These are phyloP conservation scores for Ladona fulva DNA, from an alignment of 1,140 invertebrate genomes.

Conservation along the genomic window DNA sequence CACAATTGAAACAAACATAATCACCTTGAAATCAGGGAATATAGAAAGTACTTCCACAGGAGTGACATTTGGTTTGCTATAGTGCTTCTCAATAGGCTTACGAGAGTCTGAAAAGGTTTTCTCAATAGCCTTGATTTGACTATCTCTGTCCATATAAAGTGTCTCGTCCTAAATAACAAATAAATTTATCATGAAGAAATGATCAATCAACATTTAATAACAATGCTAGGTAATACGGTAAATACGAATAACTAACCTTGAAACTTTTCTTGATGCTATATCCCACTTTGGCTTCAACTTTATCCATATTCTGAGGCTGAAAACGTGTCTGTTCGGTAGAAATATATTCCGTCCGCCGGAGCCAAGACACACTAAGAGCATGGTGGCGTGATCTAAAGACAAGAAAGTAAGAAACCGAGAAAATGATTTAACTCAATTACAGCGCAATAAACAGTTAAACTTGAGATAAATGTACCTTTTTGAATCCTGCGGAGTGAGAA, in stretches of 20 bases:
- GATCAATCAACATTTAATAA: too few species aligned
- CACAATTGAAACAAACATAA: neutral
- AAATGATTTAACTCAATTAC: neutral
- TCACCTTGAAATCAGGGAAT: conserved; percentile 86
- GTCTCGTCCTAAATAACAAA: conserved; percentile 70
- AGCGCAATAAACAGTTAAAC: neutral
- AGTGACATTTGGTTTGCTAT: conserved; percentile 87
- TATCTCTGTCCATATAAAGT: conserved; percentile 92
- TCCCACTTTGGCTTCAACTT: conserved; percentile 96
- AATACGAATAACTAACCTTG: conserved; percentile 42
- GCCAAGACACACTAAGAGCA: conserved; percentile 89
- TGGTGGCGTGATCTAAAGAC: conserved; percentile 67
- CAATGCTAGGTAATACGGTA: neutral
- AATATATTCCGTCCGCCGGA: conserved; percentile 97
- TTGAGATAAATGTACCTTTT: conserved; percentile 44
- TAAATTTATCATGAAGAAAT: too few species aligned
- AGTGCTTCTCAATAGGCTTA: conserved; percentile 79
- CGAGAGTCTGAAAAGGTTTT: conserved; percentile 95
- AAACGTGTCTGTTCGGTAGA: conserved; percentile 87
- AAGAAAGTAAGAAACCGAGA: conserved; percentile 10
- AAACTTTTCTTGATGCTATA: conserved; percentile 95
- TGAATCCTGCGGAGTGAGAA: conserved; percentile 76
- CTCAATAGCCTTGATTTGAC: conserved; percentile 95
- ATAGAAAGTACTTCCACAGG: conserved; percentile 84
- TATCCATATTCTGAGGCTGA: conserved; percentile 89